A percentile compares a stretch with the other conserved stretches of the same genome.
Conservation (phyloP, 2,113 vertebrate species). For the Poeciliopsis occidentalis region DNA sequence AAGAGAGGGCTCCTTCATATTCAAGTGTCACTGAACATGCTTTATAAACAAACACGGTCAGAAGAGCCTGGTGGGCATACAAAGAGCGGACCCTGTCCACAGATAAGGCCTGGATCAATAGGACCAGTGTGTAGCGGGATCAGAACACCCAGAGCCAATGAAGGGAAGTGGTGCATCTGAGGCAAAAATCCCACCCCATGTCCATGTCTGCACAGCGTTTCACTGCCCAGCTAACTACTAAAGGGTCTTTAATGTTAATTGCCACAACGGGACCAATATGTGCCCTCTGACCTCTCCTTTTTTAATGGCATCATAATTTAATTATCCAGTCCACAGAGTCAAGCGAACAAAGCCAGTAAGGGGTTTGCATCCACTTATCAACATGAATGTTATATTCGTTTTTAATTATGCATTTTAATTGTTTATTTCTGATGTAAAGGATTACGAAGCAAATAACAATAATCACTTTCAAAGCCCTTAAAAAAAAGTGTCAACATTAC, state of each 20-base stretch:
- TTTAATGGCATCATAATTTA: conserved; percentile 67
- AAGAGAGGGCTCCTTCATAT: conserved; percentile 52
- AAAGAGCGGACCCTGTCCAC: conserved; percentile 65
- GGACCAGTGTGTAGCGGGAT: conserved; percentile 54
- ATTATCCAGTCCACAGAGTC: conserved; percentile 57
- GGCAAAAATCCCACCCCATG: conserved; percentile 27
- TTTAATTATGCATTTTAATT: neutral
- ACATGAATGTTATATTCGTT: neutral
- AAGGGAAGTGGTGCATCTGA: conserved; percentile 39
- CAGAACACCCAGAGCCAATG: conserved; percentile 39
- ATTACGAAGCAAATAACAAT: neutral
- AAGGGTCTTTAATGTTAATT: conserved; percentile 70
- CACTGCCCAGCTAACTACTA: conserved; percentile 24
- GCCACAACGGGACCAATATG: conserved; percentile 46
- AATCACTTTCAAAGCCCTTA: neutral
- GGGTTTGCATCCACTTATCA: neutral
- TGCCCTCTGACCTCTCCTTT: conserved; percentile 61
- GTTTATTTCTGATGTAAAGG: neutral
- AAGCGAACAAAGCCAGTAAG: conserved; percentile 9
- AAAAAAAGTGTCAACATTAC: neutral
- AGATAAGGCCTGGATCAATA: conserved; percentile 55
- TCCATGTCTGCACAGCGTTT: conserved; percentile 20
- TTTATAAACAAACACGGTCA: conserved; percentile 51
- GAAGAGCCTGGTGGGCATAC: conserved; percentile 39
- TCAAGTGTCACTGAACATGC: conserved; percentile 46